A percentile compares a stretch with the other conserved stretches of the same genome.
Conservation (phyloP, 2,113 vertebrate species). For the Trogon surrucura region DNA sequence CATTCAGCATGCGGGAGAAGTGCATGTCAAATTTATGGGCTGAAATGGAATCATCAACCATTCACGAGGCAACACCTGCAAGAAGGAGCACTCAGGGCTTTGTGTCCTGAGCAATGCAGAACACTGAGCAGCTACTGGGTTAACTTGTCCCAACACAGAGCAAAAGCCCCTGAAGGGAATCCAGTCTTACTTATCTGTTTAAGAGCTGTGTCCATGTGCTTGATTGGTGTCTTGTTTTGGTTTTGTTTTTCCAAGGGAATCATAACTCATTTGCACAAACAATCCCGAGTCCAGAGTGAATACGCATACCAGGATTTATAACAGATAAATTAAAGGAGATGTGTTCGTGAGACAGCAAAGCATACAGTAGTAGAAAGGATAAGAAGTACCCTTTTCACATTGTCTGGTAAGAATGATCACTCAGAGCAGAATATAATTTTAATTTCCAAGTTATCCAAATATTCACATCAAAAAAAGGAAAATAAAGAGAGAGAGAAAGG, state of each 20-base stretch:
- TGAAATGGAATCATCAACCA: not conserved
- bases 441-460: conserved; percentile 13
- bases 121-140: not conserved
- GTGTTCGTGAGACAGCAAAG: not conserved
- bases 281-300: not conserved
- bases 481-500: not conserved
- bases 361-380: not conserved
- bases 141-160: conserved; percentile 2
- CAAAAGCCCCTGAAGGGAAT: not conserved
- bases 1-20: not conserved
- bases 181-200: not conserved
- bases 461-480: not conserved
- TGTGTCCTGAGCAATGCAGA: not conserved
- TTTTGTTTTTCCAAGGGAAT: conserved; percentile 27
- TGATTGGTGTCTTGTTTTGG: not conserved
- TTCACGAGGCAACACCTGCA: not conserved
- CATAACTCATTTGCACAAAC: conserved; percentile 33
- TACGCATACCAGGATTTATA: conserved; percentile 13
- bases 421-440: not conserved
- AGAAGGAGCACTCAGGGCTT: not conserved
- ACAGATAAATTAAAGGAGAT: conserved; percentile 18
- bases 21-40: not conserved
- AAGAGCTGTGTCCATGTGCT: not conserved
- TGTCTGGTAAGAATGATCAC: not conserved
- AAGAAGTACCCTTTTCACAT: conserved; percentile 25